Evolutionary conservation across 2,113 vertebrate species (phyloP).

Genomic region (Hoplias malabaricus): DNA sequence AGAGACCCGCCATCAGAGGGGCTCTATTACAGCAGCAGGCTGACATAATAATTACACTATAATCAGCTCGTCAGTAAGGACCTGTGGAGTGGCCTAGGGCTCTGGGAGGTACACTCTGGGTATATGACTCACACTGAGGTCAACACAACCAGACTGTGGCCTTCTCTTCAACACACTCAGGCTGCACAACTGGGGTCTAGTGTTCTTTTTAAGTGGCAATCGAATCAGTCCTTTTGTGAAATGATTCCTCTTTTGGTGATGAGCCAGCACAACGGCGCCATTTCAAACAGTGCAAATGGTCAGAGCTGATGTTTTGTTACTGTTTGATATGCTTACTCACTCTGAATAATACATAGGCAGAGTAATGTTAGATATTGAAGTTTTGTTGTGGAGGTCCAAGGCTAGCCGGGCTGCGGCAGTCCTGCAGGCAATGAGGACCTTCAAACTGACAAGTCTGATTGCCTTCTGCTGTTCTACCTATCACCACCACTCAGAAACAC

Average conservation of each 20-base stretch:
- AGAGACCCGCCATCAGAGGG: constrained; percentile 41
- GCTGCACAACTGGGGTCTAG: constrained; percentile 25
- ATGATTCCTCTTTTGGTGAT: constrained; percentile 38
- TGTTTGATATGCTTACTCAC: constrained; percentile 18
- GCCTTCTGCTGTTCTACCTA: constrained; percentile 17
- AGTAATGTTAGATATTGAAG: constrained; percentile 6
- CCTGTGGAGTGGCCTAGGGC: constrained; percentile 37
- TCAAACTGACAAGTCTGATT: constrained; percentile 39
- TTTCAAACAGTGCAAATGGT: not conserved
- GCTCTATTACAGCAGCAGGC: constrained; percentile 37
- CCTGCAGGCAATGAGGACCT: constrained; percentile 46
- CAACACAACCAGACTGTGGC: constrained; percentile 31
- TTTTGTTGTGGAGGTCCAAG: constrained; percentile 40
- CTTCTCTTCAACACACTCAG: constrained; percentile 35
- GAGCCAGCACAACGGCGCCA: constrained; percentile 26
- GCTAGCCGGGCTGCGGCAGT: constrained; percentile 6
- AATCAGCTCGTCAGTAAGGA: constrained; percentile 38
- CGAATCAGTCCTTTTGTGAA: constrained; percentile 30
- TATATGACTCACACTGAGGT: constrained; percentile 30
- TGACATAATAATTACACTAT: constrained; percentile 42
- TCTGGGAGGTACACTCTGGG: constrained; percentile 25
- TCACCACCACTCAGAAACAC: constrained; percentile 16
- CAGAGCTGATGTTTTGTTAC: not conserved
- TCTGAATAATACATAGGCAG: constrained; percentile 3
- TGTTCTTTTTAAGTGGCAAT: constrained; percentile 34